A percentile compares a stretch with the other conserved stretches of the same genome.
Evolutionary conservation across 2,888 invertebrate genomes (phyloP).

Genomic region (Hymenopus coronatus): DNA sequence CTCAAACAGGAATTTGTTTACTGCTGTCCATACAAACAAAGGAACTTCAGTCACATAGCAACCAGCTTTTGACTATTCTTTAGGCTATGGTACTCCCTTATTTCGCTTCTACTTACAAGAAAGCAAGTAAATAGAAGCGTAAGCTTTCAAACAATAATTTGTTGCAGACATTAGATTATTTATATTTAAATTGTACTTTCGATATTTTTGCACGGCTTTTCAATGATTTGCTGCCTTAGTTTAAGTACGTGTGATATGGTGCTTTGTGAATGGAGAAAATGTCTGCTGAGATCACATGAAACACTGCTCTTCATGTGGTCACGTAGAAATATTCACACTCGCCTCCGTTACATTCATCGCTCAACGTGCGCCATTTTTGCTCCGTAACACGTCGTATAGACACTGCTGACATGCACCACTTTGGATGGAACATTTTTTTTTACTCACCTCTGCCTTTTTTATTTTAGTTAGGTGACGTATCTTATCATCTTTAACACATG

Average conservation of each 20-base stretch:
- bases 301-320: neutral
- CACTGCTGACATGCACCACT: slow-evolving; percentile 7
- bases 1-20: too few relatives aligned
- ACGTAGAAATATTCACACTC: neutral
- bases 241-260: neutral
- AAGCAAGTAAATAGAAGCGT: too few relatives aligned
- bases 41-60: too few relatives aligned
- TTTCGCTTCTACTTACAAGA: too few relatives aligned
- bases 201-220: too few relatives aligned
- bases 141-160: too few relatives aligned
- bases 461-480: slow-evolving; percentile 13
- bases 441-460: neutral
- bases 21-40: too few relatives aligned
- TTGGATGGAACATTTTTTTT: slow-evolving; percentile 4
- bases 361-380: neutral
- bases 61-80: too few relatives aligned
- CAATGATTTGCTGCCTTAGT: neutral
- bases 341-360: neutral
- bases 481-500: slow-evolving; percentile 27
- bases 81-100: too few relatives aligned
- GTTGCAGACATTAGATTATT: too few relatives aligned
- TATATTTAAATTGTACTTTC: too few relatives aligned
- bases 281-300: neutral
- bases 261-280: neutral
- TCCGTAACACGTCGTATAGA: neutral